Evolutionary conservation across 2,797 vertebrate genomes (phyloP).

Genomic region (Arrhamphus sclerolepis): DNA sequence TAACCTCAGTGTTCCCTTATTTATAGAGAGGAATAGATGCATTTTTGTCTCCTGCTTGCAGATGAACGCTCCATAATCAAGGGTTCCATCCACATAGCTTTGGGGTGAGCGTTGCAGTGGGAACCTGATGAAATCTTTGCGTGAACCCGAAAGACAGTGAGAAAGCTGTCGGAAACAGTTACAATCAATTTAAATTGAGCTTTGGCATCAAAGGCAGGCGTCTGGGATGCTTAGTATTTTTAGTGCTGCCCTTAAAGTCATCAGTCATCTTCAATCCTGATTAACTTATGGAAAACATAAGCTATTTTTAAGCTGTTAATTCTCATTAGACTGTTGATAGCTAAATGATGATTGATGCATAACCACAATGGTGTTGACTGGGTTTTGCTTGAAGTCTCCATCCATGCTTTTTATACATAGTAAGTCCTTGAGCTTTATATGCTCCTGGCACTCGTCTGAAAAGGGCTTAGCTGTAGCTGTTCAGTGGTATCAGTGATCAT

Average conservation of each 20-base stretch:
- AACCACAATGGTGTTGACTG: constrained; percentile 27
- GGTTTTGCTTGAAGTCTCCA: constrained; percentile 25
- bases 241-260: constrained; percentile 72
- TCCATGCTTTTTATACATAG: constrained; percentile 17
- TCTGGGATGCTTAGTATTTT: constrained; percentile 71
- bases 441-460: constrained; percentile 13
- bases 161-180: constrained; percentile 72
- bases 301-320: constrained; percentile 73
- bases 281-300: constrained; percentile 69
- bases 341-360: constrained; percentile 56
- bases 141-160: constrained; percentile 72
- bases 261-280: constrained; percentile 74
- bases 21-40: constrained; percentile 53
- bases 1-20: constrained; percentile 63
- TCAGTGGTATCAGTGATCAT: constrained; percentile 42
- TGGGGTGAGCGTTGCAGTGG: constrained; percentile 62
- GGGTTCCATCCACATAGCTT: constrained; percentile 64
- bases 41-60: constrained; percentile 40
- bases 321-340: constrained; percentile 58
- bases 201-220: constrained; percentile 73
- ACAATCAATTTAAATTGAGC: constrained; percentile 72
- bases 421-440: constrained; percentile 11
- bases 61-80: constrained; percentile 58
- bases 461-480: constrained; percentile 11
- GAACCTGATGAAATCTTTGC: constrained; percentile 74